A percentile compares a stretch with the other conserved stretches of the same genome.
Conservation (phyloP, 2,888 invertebrate species). For the Ctena decussata region DNA sequence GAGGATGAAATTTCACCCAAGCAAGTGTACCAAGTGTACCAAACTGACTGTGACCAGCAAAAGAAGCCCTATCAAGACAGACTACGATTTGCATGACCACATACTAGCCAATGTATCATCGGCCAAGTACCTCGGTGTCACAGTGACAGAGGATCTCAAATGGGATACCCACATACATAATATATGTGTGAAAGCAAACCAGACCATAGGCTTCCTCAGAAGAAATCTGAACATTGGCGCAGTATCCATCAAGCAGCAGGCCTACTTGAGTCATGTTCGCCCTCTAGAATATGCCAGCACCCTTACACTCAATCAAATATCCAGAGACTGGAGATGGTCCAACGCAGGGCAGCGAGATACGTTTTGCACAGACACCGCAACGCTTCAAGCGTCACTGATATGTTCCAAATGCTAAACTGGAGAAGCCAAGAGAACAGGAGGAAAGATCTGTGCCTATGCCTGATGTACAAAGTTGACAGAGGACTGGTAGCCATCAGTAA, state of each 20-base stretch:
- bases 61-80: not conserved
- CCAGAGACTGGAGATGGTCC: not conserved
- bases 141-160: not conserved
- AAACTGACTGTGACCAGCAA: conserved; percentile 34
- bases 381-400: conserved; percentile 17
- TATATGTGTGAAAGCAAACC: not conserved
- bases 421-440: conserved; percentile 1
- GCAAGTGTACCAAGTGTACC: conserved; percentile 48
- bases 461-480: conserved; percentile 11
- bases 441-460: not conserved
- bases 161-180: not conserved
- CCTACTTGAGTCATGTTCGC: not conserved
- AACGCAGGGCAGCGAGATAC: conserved; percentile 31
- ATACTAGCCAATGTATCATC: not conserved
- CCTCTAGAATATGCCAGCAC: not conserved
- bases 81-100: not conserved
- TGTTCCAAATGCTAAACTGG: conserved; percentile 20
- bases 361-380: conserved; percentile 13
- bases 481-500: conserved; percentile 3
- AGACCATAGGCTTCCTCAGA: not conserved
- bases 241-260: not conserved
- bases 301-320: not conserved
- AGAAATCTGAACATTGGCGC: not conserved
- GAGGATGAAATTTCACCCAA: conserved; percentile 53
- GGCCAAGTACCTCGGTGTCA: not conserved